Percentiles rank a stretch among this genome's conserved stretches.
phyloP scores from a whole-genome alignment of 2,888 invertebrate genomes.

The Zygogramma bicolorata region DNA sequence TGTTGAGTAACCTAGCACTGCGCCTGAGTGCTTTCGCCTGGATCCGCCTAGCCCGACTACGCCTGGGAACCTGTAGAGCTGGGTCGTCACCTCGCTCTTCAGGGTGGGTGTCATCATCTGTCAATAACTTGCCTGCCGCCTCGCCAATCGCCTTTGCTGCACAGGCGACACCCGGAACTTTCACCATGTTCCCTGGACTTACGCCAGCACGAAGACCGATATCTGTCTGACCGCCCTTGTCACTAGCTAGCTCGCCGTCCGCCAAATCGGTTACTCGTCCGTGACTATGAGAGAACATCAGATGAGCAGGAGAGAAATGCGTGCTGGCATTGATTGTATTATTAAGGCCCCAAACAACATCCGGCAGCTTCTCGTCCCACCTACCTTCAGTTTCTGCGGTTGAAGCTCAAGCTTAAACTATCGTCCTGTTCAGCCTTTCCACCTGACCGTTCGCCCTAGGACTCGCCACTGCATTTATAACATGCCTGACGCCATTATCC shows the following conservation, averaged over 20 bases:
- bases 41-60: neutral
- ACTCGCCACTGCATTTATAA: slow-evolving; percentile 17
- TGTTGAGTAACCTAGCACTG: neutral
- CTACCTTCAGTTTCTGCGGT: slow-evolving; percentile 39
- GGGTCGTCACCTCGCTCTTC: neutral
- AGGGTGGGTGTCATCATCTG: neutral
- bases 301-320: slow-evolving; percentile 13
- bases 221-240: neutral
- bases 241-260: slow-evolving; percentile 7
- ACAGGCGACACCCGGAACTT: neutral
- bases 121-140: neutral
- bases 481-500: neutral
- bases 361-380: slow-evolving; percentile 49
- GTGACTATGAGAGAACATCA: slow-evolving; percentile 26
- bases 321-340: slow-evolving; percentile 37
- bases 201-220: neutral
- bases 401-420: slow-evolving; percentile 12
- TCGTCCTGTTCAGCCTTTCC: neutral
- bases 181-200: neutral
- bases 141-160: neutral
- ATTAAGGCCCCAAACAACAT: slow-evolving; percentile 54
- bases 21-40: neutral
- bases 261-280: slow-evolving; percentile 10
- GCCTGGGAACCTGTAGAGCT: neutral
- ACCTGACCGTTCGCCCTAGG: slow-evolving; percentile 28